Base-by-base conservation (phyloP, 2,113 vertebrate genomes). In the Urocolius indicus region DNA sequence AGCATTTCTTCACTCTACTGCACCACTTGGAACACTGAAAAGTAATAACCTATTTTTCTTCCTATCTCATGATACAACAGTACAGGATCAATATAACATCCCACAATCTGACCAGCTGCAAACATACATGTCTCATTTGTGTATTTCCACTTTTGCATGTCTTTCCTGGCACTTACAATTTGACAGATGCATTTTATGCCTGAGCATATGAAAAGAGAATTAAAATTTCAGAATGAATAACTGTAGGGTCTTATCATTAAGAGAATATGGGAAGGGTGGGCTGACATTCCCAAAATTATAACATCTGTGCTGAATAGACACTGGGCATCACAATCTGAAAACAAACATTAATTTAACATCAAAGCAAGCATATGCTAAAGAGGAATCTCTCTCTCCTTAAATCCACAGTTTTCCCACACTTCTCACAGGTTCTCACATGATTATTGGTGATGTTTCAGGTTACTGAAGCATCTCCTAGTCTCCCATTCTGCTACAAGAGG, bases 371-470 rank as follows among this genome's bases (percentile, higher is more conserved):
- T 49, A 90, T 51, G 75, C 46, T 81, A n/a, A 88, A 87, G 59
- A 92, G 79, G 59, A 84, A 96, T 86, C 61, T 95, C 65, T 94
- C 32, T 69, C 32, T 69, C 38, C 74, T 75, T 48, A 43, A 92
- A 84, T 67, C 46, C 3, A 5, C 69, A 76, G 57, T 79, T 72
- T 94, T 86, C 91, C 68, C n/a, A 55, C 55, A 46, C 51, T 96
- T 95, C 86, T 97, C 95, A 49, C 17, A 52, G 87, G 87, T 94
- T 14, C 52, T 77, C 52, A 72, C 71, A 66, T 67, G 81, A 69
- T 97, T 94, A 96, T 97, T 94, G 96, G 75, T 75, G 65, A 72
- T 96, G 92, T 91, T 97, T 65, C 66, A 75, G 93, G 87, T 95
- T 95, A 95, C 20, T 75, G 92, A 76, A 85, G 52, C 54, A 55